Evolutionary conservation across 2,113 vertebrate species (phyloP), one percentile per base, ranked within the genome.

Genomic region (Peromyscus leucopus): DNA sequence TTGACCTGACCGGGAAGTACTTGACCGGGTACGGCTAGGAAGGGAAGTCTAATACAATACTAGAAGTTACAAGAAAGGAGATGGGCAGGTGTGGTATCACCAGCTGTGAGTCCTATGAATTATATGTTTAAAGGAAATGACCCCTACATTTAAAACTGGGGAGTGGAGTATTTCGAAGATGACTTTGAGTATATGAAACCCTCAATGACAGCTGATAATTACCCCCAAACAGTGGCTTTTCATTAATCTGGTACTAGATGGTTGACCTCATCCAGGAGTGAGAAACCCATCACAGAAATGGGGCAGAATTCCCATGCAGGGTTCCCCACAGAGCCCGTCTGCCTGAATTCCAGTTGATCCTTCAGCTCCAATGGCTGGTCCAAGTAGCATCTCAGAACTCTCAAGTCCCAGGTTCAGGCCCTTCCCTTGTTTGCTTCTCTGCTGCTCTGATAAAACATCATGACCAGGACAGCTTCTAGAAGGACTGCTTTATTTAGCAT

Each of bases 1-100:
- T 74, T 12, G n/a, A 51, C 4, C 1, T 1, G 33, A n/a, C 51
- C 31, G 28, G 22, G 33, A 0, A 4, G 19, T 46, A 19, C 61
- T 61, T 59, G 24, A 91, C 16, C 55, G 28, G 33, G 33, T 33
- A 11, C 16, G 39, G 16, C 0, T 0, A 9, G 22, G 39, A 61
- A 75, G 7, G n/a, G 22, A 21, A 63, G 28, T 46, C 36, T 39
- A 31, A 0, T 26, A 0, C 0, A 5, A 72, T 16, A 26, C 55
- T 16, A 78, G 78, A 76, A n/a, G 46, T 67, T 1, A 4, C 15
- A 21, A 91, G 65, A 63, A 84, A 11, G 67, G 33, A 17, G 10
- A 2, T 2, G 28, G 63, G 28, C 6, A 0, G 59, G 33, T 28
- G 17, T 17, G n/a, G 46, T 19, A 15, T 5, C 71, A 39, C 61